These are phyloP conservation scores for Thermophis baileyi DNA, from an alignment of 2,113 vertebrate genomes.

Conservation along the genomic window DNA sequence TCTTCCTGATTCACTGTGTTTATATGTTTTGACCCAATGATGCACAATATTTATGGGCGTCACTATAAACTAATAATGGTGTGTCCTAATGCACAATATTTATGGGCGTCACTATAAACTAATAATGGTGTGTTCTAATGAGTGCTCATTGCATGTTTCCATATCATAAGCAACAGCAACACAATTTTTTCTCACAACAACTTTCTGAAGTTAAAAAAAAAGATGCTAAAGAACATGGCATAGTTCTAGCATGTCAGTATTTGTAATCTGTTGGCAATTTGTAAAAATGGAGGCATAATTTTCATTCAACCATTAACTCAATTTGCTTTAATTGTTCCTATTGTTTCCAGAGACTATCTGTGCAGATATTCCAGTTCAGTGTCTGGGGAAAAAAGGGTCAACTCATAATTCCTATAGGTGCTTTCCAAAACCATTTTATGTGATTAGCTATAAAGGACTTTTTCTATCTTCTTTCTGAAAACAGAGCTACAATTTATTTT, in stretches of 20 bases:
- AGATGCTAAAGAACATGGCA: background rate
- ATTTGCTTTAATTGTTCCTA: background rate
- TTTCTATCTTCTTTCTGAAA: background rate
- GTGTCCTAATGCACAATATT: too few relatives aligned
- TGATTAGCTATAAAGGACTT: too few relatives aligned
- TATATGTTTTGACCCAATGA: background rate
- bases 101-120: too few relatives aligned
- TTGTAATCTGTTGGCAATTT: background rate
- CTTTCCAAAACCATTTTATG: too few relatives aligned
- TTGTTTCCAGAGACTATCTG: background rate
- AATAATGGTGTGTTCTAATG: too few relatives aligned
- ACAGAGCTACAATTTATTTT: background rate
- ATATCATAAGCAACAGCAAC: background rate
- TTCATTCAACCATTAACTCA: background rate
- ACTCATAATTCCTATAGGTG: too few relatives aligned
- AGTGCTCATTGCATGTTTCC: background rate
- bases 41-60: background rate
- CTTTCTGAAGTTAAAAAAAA: background rate
- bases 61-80: background rate
- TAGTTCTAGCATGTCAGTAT: background rate
- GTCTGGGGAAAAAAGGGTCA: too few relatives aligned
- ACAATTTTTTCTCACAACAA: background rate
- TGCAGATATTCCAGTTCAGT: too few relatives aligned
- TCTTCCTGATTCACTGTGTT: background rate
- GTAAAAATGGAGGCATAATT: background rate